Base-by-base conservation (phyloP, 2,797 vertebrate genomes). In the Melanotaenia parkinsoni region DNA sequence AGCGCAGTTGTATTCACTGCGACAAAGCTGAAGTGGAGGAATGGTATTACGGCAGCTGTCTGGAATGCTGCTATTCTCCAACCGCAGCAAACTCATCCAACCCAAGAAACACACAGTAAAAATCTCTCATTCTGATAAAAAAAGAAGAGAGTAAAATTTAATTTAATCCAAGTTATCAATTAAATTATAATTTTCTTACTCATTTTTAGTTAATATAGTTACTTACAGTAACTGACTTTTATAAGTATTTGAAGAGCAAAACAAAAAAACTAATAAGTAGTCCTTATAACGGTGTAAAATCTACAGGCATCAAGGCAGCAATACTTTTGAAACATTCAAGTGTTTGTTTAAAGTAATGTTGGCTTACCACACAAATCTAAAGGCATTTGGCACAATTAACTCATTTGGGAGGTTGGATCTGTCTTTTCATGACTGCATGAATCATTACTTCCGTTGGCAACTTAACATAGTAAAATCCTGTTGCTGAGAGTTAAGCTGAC, bases 41-140 rank as follows among this genome's bases (percentile, higher is more conserved):
- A 87, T 72, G 80, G 63, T 14, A 84, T 89, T 79, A 87, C 74
- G 0, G 76, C 85, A 89, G 81, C 87, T 80, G 60, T 71, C 47
- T 87, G 85, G 79, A 76, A 82, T 85, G 68, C 69, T 73, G n/a
- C 43, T 64, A 38, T 74, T 86, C 57, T 86, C 26, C 47, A 18
- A 24, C 58, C 20, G 3, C 67, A 74, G 63, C 4, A 51, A 61
- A 50, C 22, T 62, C 5, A 33, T 40, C 24, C 45, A 22, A 26
- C 32, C 14, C 50, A 28, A 38, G 33, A 59, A 40, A 40, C 13
- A 24, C 37, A 35, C 1, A 1, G 28, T 4, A 40, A 24, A 24
- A 62, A 53, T 18, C 37, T 11, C 20, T n/a, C 14, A 40, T 30
- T 63, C 5, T 28, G 59, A 70, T 22, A 40, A n/a, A 28, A 28